Percentiles rank a stretch among this genome's conserved stretches.
Evolutionary conservation across 2,797 vertebrate species (phyloP).

Genomic region (Anabacerthia variegaticeps): DNA sequence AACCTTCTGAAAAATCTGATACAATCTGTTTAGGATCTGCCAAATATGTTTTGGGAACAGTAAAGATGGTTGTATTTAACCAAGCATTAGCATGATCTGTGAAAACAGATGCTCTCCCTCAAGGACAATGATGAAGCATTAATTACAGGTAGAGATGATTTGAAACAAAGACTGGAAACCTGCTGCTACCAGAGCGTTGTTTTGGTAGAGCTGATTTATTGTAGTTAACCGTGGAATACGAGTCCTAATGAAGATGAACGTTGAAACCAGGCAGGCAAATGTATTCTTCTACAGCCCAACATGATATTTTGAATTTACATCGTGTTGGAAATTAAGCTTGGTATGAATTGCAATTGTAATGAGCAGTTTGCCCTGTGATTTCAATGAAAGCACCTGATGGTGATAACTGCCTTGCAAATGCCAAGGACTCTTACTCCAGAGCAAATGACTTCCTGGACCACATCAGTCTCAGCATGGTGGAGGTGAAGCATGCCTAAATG

Average conservation of each 20-base stretch:
- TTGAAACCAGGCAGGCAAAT: slow-evolving; percentile 9
- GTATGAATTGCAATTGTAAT: slow-evolving; percentile 3
- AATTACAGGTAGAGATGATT: slow-evolving; percentile 54
- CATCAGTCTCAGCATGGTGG: not conserved
- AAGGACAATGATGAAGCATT: slow-evolving; percentile 51
- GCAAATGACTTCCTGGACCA: not conserved
- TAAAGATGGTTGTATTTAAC: slow-evolving; percentile 14
- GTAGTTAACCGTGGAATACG: not conserved
- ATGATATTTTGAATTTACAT: not conserved
- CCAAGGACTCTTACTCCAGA: not conserved
- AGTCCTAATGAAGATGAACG: slow-evolving; percentile 42
- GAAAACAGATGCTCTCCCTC: slow-evolving; percentile 63
- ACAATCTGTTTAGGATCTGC: not conserved
- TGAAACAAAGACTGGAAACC: slow-evolving; percentile 5
- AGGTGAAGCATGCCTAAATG: not conserved
- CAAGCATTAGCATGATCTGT: slow-evolving; percentile 18
- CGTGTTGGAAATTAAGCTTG: slow-evolving; percentile 1
- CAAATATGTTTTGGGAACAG: slow-evolving; percentile 8
- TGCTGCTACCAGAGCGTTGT: not conserved
- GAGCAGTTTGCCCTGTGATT: slow-evolving; percentile 15
- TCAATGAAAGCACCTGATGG: not conserved
- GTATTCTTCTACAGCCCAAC: not conserved
- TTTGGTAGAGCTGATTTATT: slow-evolving; percentile 24
- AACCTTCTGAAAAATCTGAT: not conserved
- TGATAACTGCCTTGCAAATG: slow-evolving; percentile 2